Conservation (phyloP, 2,888 invertebrate species). For the Nephrotoma guestfalica region DNA sequence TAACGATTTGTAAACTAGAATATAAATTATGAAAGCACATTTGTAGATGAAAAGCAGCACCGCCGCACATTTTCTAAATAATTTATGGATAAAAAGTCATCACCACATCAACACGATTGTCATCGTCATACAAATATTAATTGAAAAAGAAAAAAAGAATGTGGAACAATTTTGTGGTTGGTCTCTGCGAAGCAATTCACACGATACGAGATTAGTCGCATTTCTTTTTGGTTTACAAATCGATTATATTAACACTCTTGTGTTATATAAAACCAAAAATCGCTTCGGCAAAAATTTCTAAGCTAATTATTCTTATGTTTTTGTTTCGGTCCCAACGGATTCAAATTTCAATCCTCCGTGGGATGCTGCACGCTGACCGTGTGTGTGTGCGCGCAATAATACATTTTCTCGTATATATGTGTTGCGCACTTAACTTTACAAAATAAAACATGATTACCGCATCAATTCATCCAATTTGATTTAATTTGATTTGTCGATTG, state of each 20-base stretch:
- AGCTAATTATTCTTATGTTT: not conserved
- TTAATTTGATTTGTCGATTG: constrained; percentile 3
- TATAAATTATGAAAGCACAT: not conserved
- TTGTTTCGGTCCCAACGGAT: not conserved
- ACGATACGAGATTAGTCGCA: not conserved
- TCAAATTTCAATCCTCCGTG: not conserved
- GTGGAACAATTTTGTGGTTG: not conserved
- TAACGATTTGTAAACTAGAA: not conserved
- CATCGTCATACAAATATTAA: not conserved
- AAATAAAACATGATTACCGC: not conserved
- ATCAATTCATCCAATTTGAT: constrained; percentile 1
- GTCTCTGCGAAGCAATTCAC: not conserved
- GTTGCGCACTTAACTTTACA: not conserved
- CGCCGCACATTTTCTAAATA: not conserved
- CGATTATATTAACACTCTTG: not conserved
- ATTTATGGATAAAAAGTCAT: not conserved
- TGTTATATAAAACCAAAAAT: not conserved
- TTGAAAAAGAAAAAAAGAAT: not conserved
- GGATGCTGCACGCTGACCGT: not conserved
- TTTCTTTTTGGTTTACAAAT: not conserved
- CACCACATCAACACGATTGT: not conserved
- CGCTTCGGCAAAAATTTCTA: not conserved
- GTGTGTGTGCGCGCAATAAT: not conserved
- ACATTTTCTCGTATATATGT: not conserved
- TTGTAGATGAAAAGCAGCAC: not conserved